Conservation (phyloP, 2,113 vertebrate species). For the Neopipo cinnamomea region DNA sequence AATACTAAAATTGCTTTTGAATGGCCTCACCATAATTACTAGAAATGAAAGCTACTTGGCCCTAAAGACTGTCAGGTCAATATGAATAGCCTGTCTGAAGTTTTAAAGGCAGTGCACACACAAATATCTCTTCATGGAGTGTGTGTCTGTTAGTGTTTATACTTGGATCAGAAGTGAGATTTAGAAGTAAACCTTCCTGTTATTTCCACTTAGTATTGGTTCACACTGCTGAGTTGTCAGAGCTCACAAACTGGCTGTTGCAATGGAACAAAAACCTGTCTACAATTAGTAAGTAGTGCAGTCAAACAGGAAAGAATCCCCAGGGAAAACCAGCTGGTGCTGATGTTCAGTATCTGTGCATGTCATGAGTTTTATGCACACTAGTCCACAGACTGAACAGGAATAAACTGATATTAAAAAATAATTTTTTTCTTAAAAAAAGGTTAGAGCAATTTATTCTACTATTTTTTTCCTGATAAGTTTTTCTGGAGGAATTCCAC, state of each 20-base stretch:
- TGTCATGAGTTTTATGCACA: not conserved
- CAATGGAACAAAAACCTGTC: not conserved
- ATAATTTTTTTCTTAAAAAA: not conserved
- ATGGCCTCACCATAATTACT: not conserved
- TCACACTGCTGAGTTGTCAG: not conserved
- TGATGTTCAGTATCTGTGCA: not conserved
- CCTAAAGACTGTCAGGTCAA: not conserved
- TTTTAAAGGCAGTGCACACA: not conserved
- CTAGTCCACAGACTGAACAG: not conserved
- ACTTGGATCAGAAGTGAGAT: not conserved
- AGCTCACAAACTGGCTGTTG: not conserved
- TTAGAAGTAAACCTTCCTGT: not conserved
- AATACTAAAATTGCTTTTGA: not conserved
- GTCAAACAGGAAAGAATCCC: not conserved
- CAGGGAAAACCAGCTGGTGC: not conserved
- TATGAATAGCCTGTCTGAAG: not conserved
- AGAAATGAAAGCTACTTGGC: not conserved
- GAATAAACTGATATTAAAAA: not conserved
- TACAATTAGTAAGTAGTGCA: not conserved
- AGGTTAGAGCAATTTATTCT: not conserved
- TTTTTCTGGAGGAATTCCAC: not conserved
- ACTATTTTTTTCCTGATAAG: not conserved
- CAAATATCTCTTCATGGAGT: not conserved
- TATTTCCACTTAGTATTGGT: not conserved
- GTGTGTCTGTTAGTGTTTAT: not conserved